A percentile compares a stretch with the other conserved stretches of the same genome.
phyloP scores from a whole-genome alignment of 2,888 invertebrate genomes.

The Cheilosia urbana region DNA sequence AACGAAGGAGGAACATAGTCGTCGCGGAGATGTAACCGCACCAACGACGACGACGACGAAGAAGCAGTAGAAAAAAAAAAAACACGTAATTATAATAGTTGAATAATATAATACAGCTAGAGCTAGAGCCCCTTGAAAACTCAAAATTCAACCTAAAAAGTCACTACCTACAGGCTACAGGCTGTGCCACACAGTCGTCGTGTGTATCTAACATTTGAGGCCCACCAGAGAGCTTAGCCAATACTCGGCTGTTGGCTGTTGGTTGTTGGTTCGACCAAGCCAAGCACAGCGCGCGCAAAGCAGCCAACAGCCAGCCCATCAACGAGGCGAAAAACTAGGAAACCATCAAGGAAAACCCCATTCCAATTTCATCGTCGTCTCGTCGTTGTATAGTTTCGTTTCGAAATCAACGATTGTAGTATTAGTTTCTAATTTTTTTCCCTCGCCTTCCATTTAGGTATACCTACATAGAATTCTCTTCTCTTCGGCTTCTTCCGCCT shows the following conservation, averaged over 20 bases:
- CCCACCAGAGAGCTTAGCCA: constrained; percentile 39
- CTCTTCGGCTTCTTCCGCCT: constrained; percentile 25
- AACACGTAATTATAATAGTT: constrained; percentile 63
- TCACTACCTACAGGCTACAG: constrained; percentile 50
- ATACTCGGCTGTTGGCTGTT: constrained; percentile 1
- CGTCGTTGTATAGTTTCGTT: constrained; percentile 51
- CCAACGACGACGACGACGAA: constrained; percentile 22
- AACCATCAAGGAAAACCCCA: constrained; percentile 75
- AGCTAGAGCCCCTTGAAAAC: constrained; percentile 69
- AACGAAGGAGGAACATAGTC: constrained; percentile 23
- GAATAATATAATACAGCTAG: constrained; percentile 52
- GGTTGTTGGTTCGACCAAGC: constrained; percentile 21
- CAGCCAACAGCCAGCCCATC: constrained; percentile 44
- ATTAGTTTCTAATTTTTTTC: constrained; percentile 68
- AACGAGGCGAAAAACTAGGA: constrained; percentile 73
- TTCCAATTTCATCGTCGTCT: constrained; percentile 64
- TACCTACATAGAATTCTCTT: constrained; percentile 28
- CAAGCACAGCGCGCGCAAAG: constrained; percentile 37
- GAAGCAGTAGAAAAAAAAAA: constrained; percentile 19
- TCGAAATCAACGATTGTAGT: constrained; percentile 71
- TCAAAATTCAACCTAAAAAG: constrained; percentile 69
- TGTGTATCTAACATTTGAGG: constrained; percentile 22
- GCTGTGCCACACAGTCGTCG: constrained; percentile 25
- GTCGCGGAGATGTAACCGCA: constrained; percentile 62
- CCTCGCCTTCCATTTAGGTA: constrained; percentile 22